Percentiles rank a stretch among this genome's conserved stretches.
Conservation (phyloP, 2,888 invertebrate species). For the Poecilobothrus nobilitatus region DNA sequence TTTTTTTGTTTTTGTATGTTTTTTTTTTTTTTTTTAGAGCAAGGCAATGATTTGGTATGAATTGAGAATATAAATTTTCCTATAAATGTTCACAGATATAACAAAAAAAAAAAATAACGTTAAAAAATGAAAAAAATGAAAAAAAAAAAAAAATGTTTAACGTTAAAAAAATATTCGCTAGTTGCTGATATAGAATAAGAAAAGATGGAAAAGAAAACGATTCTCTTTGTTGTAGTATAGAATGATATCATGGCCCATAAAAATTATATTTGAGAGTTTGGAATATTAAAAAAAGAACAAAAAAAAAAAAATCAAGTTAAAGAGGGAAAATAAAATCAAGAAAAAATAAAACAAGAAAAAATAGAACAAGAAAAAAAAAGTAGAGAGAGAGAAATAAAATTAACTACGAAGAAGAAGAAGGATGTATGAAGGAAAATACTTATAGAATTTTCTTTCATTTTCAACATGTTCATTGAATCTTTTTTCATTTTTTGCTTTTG, state of each 20-base stretch:
- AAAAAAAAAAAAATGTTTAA: neutral
- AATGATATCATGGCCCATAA: slow-evolving; percentile 4
- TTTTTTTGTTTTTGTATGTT: no score
- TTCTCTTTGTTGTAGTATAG: neutral
- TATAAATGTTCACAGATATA: neutral
- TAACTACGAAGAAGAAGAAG: neutral
- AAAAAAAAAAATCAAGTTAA: neutral
- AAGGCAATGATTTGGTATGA: neutral
- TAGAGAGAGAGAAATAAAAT: neutral
- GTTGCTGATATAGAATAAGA: neutral
- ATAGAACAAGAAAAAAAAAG: neutral
- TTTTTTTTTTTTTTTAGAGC: no score
- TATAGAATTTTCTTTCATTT: slow-evolving; percentile 6
- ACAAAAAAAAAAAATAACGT: no score
- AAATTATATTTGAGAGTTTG: neutral
- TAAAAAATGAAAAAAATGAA: no score
- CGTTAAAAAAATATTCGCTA: neutral
- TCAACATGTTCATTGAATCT: slow-evolving; percentile 3
- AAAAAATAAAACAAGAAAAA: neutral
- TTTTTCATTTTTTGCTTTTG: neutral
- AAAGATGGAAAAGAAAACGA: neutral
- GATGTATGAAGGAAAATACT: neutral
- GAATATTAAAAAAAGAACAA: neutral
- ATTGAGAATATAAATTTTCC: neutral
- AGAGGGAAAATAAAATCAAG: no score